These are phyloP conservation scores for Sarotherodon lohbergeri DNA, from an alignment of 2,113 vertebrate species.

Conservation along the genomic window DNA sequence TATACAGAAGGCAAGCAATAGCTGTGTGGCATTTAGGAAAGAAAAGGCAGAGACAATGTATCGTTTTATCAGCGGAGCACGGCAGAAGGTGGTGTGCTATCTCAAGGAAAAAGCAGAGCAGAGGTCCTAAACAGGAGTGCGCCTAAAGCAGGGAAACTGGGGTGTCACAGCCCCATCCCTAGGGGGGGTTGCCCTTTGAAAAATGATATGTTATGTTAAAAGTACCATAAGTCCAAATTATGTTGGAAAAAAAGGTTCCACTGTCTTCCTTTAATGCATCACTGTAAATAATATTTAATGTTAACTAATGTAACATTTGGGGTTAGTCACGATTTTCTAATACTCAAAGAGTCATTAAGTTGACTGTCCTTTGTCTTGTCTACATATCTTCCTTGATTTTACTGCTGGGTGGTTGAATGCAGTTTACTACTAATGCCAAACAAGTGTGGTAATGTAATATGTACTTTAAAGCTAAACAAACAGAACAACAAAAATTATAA, in stretches of 20 bases:
- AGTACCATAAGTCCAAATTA: not conserved
- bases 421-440: not conserved
- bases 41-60: not conserved
- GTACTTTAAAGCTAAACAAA: not conserved
- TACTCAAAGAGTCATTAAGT: not conserved
- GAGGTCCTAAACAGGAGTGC: not conserved
- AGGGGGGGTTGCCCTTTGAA: not conserved
- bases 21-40: conserved; percentile 1
- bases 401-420: not conserved
- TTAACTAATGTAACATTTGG: not conserved
- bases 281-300: not conserved
- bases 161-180: not conserved
- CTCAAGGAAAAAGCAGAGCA: not conserved
- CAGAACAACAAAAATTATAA: not conserved
- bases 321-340: not conserved
- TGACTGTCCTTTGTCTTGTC: not conserved
- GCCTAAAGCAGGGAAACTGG: not conserved
- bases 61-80: not conserved
- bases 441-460: not conserved
- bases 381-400: not conserved
- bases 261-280: not conserved
- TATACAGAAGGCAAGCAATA: not conserved
- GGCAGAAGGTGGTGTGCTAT: not conserved
- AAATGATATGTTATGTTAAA: not conserved
- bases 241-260: not conserved